Evolutionary conservation across 2,888 invertebrate genomes (phyloP).

Genomic region (Drosophila austrosaltans): DNA sequence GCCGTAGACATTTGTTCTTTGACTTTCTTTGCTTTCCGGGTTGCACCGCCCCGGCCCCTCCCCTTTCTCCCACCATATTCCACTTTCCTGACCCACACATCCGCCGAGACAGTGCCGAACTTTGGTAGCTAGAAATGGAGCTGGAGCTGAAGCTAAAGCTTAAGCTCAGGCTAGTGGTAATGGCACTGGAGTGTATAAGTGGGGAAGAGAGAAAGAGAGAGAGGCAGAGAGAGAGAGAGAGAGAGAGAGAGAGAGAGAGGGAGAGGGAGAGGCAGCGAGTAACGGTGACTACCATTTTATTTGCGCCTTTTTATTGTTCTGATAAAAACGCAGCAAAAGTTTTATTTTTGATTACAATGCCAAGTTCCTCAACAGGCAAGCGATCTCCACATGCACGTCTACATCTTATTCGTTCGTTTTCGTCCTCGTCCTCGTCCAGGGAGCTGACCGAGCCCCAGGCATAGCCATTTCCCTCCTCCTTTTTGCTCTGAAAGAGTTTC

Average conservation of each 20-base stretch:
- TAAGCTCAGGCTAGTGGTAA: neutral
- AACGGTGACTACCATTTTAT: constrained; percentile 49
- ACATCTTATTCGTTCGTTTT: neutral
- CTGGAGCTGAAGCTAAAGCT: constrained; percentile 44
- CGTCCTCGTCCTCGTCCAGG: constrained; percentile 9
- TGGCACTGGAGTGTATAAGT: neutral
- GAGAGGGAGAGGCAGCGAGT: neutral
- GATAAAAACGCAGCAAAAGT: constrained; percentile 41
- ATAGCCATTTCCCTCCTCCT: neutral
- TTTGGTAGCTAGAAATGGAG: constrained; percentile 21
- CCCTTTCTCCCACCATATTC: neutral
- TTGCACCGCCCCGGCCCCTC: constrained; percentile 25
- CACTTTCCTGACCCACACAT: neutral
- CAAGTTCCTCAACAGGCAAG: constrained; percentile 3
- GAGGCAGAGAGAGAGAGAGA: neutral
- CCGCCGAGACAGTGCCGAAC: constrained; percentile 40
- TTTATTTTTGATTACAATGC: constrained; percentile 33
- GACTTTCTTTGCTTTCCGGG: constrained; percentile 74
- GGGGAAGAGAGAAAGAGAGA: too few relatives aligned
- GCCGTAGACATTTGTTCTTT: constrained; percentile 74
- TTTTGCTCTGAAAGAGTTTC: neutral
- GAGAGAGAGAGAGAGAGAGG: constrained; percentile 7
- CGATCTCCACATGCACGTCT: neutral
- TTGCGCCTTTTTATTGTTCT: constrained; percentile 48
- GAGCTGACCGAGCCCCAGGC: constrained; percentile 31